Conservation (phyloP, 2,113 vertebrate genomes). For the Odocoileus virginianus region DNA sequence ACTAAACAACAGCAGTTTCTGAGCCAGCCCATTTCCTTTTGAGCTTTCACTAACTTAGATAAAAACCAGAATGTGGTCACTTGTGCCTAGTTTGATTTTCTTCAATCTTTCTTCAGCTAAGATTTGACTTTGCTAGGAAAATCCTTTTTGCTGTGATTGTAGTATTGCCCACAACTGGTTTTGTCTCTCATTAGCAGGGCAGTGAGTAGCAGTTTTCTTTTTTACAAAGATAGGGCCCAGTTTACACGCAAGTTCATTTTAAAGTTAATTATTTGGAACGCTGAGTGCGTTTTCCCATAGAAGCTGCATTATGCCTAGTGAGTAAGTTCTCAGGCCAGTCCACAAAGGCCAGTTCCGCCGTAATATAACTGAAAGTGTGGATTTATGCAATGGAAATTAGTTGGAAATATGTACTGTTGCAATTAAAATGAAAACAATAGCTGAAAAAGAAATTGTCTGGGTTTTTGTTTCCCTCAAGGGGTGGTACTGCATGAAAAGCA, state of each 20-base stretch:
- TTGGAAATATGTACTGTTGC: slow-evolving; percentile 41
- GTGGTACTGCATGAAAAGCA: slow-evolving; percentile 45
- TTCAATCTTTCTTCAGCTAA: slow-evolving; percentile 13
- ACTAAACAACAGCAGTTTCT: not conserved
- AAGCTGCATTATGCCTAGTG: not conserved
- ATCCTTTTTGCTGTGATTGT: not conserved
- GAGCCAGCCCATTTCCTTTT: not conserved
- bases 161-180: not conserved
- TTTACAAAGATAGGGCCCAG: not conserved
- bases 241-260: slow-evolving; percentile 34
- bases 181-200: slow-evolving; percentile 38
- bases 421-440: slow-evolving; percentile 47
- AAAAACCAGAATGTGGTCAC: not conserved
- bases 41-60: not conserved
- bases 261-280: slow-evolving; percentile 55
- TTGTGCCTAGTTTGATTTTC: not conserved
- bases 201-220: slow-evolving; percentile 35
- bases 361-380: slow-evolving; percentile 36
- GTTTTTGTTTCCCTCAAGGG: slow-evolving; percentile 35
- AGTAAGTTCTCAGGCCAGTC: not conserved
- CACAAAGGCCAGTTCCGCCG: slow-evolving; percentile 16
- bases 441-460: slow-evolving; percentile 44
- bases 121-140: slow-evolving; percentile 32
- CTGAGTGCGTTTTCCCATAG: slow-evolving; percentile 32
- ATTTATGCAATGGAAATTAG: slow-evolving; percentile 33